A percentile compares a stretch with the other conserved stretches of the same genome.
phyloP scores from a whole-genome alignment of 2,888 invertebrate species.

The Amiota mariae region DNA sequence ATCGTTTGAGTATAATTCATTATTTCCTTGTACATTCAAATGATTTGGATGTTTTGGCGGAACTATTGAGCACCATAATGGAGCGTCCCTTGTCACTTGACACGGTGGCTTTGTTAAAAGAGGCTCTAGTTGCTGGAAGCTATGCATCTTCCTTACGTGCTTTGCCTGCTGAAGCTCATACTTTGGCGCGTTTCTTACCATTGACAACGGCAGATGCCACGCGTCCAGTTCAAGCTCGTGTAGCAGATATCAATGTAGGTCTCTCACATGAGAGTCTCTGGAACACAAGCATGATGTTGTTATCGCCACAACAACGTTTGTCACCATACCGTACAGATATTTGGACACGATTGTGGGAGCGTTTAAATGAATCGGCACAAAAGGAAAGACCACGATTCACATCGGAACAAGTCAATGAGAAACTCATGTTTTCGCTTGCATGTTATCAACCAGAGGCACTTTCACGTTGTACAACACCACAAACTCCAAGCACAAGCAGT shows the following conservation, averaged over 20 bases:
- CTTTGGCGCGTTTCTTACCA: slow-evolving; percentile 82
- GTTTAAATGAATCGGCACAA: slow-evolving; percentile 77
- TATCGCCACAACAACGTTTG: slow-evolving; percentile 88
- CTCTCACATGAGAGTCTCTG: slow-evolving; percentile 84
- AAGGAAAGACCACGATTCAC: slow-evolving; percentile 79
- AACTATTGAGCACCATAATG: slow-evolving; percentile 79
- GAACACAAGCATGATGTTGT: slow-evolving; percentile 87
- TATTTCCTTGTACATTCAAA: slow-evolving; percentile 86
- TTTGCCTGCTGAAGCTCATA: slow-evolving; percentile 81
- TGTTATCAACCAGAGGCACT: slow-evolving; percentile 91
- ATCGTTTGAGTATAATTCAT: slow-evolving; percentile 86
- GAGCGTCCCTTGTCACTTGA: slow-evolving; percentile 79
- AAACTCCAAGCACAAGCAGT: slow-evolving; percentile 80
- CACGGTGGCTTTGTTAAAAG: slow-evolving; percentile 79
- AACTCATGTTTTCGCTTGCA: slow-evolving; percentile 84
- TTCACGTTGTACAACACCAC: slow-evolving; percentile 88
- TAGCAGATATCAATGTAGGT: slow-evolving; percentile 76
- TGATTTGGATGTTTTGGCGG: slow-evolving; percentile 83
- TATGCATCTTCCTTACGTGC: slow-evolving; percentile 82
- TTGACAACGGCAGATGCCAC: slow-evolving; percentile 76
- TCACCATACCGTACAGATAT: slow-evolving; percentile 87
- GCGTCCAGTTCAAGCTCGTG: slow-evolving; percentile 72
- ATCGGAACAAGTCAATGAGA: slow-evolving; percentile 83
- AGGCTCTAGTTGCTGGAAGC: slow-evolving; percentile 85
- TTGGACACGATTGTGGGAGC: slow-evolving; percentile 88